Percentiles rank a stretch among this genome's conserved stretches.
Conservation (phyloP, 2,888 invertebrate genomes). For the Aphidius colemani region DNA sequence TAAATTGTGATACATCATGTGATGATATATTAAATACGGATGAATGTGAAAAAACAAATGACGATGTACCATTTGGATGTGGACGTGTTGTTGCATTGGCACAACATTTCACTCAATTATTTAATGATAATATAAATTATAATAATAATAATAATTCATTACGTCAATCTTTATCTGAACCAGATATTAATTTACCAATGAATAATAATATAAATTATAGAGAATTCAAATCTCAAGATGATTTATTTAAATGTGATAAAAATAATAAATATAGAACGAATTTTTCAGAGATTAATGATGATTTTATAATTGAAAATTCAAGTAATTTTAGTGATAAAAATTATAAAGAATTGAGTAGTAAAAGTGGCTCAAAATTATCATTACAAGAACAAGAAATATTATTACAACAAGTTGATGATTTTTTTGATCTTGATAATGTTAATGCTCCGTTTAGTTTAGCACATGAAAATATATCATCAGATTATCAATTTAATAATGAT, state of each 20-base stretch:
- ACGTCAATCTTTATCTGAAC: conserved; percentile 55
- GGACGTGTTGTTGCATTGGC: conserved; percentile 75
- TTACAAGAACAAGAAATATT: conserved; percentile 49
- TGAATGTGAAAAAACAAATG: conserved; percentile 74
- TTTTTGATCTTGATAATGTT: conserved; percentile 51
- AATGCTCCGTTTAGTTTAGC: conserved; percentile 48
- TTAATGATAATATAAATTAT: conserved; percentile 55
- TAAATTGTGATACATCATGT: conserved; percentile 49
- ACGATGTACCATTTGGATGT: conserved; percentile 70
- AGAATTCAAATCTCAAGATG: conserved; percentile 51
- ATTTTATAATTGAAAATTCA: conserved; percentile 28
- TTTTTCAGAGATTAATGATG: conserved; percentile 41
- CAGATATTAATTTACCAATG: conserved; percentile 51
- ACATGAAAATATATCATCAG: background rate
- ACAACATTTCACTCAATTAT: conserved; percentile 67
- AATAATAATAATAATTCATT: conserved; percentile 44
- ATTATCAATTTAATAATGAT: conserved; percentile 4
- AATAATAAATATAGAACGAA: conserved; percentile 49
- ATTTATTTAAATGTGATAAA: conserved; percentile 44
- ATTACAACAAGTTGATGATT: conserved; percentile 53
- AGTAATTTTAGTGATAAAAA: conserved; percentile 22
- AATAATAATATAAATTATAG: conserved; percentile 25
- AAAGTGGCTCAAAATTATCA: conserved; percentile 44
- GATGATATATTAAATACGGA: conserved; percentile 41
- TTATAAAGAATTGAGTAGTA: conserved; percentile 4